These are phyloP conservation scores for Raphicerus campestris DNA, from an alignment of 2,113 vertebrate species.

Conservation along the genomic window DNA sequence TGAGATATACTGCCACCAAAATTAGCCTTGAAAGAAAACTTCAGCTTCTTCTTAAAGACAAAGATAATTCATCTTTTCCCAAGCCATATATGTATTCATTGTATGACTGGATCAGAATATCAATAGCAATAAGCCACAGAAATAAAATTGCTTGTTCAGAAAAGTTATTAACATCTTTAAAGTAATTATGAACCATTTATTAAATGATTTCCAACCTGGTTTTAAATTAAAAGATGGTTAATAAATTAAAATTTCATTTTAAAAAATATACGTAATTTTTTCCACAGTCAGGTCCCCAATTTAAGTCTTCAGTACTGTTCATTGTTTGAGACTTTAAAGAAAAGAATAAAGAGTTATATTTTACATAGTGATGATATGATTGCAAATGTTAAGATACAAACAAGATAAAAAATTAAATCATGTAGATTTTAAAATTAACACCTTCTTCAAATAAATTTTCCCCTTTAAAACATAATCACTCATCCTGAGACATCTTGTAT, in stretches of 20 bases:
- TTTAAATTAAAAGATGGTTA: constrained; percentile 47
- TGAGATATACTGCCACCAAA: neutral
- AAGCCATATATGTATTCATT: neutral
- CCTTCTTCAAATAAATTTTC: neutral
- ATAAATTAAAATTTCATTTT: constrained; percentile 31
- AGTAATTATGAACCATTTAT: neutral
- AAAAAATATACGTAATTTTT: neutral
- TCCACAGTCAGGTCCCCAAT: neutral
- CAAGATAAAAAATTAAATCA: constrained; percentile 37
- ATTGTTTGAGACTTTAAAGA: constrained; percentile 10
- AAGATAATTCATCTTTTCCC: neutral
- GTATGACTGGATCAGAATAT: neutral
- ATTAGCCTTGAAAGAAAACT: neutral
- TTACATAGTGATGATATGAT: neutral
- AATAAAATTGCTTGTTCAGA: neutral
- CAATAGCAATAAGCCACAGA: neutral
- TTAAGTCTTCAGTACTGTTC: constrained; percentile 13
- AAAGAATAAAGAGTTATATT: constrained; percentile 46
- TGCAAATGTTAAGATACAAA: constrained; percentile 14
- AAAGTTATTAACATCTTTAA: neutral
- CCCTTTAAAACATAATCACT: neutral
- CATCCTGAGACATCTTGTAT: neutral
- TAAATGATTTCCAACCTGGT: constrained; percentile 22
- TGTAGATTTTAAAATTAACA: constrained; percentile 9
- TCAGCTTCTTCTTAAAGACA: neutral